Base-by-base conservation (phyloP, 2,113 vertebrate genomes). In the Tachycineta bicolor region DNA sequence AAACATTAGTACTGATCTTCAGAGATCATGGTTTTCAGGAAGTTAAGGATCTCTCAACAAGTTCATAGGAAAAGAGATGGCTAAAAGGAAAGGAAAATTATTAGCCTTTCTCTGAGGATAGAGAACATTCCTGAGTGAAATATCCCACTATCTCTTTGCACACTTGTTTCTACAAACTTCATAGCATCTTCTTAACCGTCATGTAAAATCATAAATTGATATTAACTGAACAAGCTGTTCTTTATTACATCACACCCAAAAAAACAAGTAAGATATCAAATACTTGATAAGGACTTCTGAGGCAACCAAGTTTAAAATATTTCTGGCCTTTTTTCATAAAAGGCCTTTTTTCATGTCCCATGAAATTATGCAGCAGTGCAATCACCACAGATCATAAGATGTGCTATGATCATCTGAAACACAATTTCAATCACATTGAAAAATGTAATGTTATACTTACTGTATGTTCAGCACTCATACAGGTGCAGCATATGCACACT, bases 61-160 rank as follows among this genome's bases (percentile, higher is more conserved):
- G 4, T 23, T 20, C 0, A 0, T 7, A 53, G 34, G 17, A 89
- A 44, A 79, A 28, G 0, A 59, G 16, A 63, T 4, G 3, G 10
- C 49, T 52, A 20, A 31, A 80, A 69, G 19, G 25, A 62, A 18
- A 82, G 29, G 11, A 58, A 85, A 86, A 41, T 14, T 44, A 25
- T 13, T 6, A 43, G 11, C 2, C 2, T 23, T 60, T 71, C 63
- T 59, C 28, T 33, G 50, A 77, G 58, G 26, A 31, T 37, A 14
- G 81, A 44, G 16, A 81, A 70, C 11, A 64, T 3, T 64, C 8
- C 31, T 39, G 5, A 87, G 19, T 24, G 14, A 93, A 70, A 68
- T 47, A 89, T 8, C 6, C 12, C 43, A 53, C 4, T 58, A 8
- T 34, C 39, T 31, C 56, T 78, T 59, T 14, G 18, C 5, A 53